Base-by-base conservation (phyloP, 2,888 invertebrate genomes). In the Anoplius nigerrimus region DNA sequence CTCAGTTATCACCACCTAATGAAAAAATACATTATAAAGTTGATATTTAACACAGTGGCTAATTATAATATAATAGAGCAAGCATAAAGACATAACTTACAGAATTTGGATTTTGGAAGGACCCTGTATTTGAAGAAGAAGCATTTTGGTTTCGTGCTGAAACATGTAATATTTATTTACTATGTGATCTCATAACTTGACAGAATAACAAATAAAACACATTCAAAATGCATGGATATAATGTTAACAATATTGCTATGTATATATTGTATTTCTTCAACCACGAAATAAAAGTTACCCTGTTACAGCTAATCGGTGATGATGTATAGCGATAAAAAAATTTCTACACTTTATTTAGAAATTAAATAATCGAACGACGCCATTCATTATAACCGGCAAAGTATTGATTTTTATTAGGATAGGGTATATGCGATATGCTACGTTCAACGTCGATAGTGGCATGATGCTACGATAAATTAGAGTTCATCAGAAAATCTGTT, bases 71-170 rank as follows among this genome's bases (percentile, higher is more conserved):
- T 34, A 34, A 34, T 11, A 27, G 2, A 27, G 34, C 34, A 34
- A 11, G 34, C 11, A 34, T 34, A 6, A 34, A 11, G 34, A n/a
- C 11, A 43, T 54, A 62, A 77, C 77, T 77, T 77, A 77, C 77
- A 52, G 69, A 24, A 60, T 34, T 71, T 66, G 66, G 69, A 58
- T 60, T 67, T 59, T 69, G 76, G 45, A 61, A 61, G 6, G 72
- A 70, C 15, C 65, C 62, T 16, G 52, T 16, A 34, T 67, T 67
- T 55, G 70, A 21, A 61, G 24, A 21, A 61, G 24, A 8, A 18
- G 21, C 54, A 27, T 59, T 80, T 53, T 66, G 59, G 43, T 71
- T 78, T n/a, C 80, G 66, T 3, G 56, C 80, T 80, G 67, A 5
- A 80, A 80, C 4, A 34, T 8, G 11, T 8, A 27, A 24, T 54